These are phyloP conservation scores for Alectoris magna DNA, from an alignment of 2,797 vertebrate genomes.

Conservation along the genomic window DNA sequence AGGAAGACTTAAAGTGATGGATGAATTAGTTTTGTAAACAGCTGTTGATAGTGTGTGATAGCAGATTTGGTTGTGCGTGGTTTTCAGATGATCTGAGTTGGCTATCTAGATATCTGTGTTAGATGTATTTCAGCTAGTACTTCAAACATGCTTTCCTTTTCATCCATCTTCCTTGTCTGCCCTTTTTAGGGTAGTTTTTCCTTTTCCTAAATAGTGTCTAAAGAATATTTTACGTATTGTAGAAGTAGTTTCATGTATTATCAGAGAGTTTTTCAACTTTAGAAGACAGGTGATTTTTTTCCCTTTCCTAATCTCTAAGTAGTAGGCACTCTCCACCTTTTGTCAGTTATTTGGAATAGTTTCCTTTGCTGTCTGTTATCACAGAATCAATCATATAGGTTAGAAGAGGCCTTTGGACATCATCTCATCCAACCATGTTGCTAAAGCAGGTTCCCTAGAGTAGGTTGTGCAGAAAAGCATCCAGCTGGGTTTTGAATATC, in stretches of 20 bases:
- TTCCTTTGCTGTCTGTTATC: not conserved
- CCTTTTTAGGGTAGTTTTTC: not conserved
- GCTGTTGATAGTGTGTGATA: not conserved
- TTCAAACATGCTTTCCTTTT: not conserved
- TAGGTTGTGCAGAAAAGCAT: too few species aligned
- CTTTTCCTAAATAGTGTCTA: not conserved
- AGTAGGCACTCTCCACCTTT: not conserved
- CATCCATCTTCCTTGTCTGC: rapidly evolving
- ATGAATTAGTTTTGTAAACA: not conserved
- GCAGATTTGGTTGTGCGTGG: not conserved
- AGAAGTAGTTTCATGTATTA: not conserved
- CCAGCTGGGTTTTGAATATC: too few species aligned
- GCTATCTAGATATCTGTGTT: not conserved
- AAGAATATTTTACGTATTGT: not conserved
- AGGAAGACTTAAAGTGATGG: not conserved
- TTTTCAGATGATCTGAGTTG: not conserved
- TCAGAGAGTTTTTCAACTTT: not conserved
- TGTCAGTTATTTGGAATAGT: not conserved
- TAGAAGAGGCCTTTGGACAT: too few species aligned
- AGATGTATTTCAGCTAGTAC: not conserved
- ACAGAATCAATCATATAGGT: too few species aligned
- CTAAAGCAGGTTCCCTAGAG: too few species aligned
- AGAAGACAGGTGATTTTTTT: not conserved
- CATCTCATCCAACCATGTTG: too few species aligned
- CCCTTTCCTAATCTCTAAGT: not conserved